A percentile compares a stretch with the other conserved stretches of the same genome.
phyloP scores from a whole-genome alignment of 2,888 invertebrate genomes.

The Mayetiola destructor region DNA sequence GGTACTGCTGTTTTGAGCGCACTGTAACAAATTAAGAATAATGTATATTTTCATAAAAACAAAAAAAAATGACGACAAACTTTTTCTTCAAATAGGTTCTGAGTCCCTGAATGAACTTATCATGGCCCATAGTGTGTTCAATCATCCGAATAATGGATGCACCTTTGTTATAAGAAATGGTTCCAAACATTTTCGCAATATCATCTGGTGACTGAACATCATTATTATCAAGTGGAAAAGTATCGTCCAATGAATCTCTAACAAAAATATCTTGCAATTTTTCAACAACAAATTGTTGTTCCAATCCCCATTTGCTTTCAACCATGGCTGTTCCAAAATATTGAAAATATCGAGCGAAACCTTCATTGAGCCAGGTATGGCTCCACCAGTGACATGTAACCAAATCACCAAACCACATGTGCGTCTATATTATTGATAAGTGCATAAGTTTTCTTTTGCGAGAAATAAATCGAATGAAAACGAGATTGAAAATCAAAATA shows the following conservation, averaged over 20 bases:
- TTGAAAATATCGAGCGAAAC: constrained; percentile 57
- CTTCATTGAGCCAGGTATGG: constrained; percentile 49
- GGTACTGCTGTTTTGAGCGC: constrained; percentile 36
- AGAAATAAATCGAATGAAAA: constrained; percentile 13
- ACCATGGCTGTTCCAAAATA: constrained; percentile 44
- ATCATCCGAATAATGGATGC: constrained; percentile 53
- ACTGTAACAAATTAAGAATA: constrained; percentile 22
- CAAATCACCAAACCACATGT: constrained; percentile 53
- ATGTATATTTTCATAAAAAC: not conserved
- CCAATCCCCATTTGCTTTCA: constrained; percentile 47
- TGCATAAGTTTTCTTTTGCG: too few relatives aligned
- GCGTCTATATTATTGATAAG: too few relatives aligned
- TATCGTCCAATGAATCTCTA: constrained; percentile 41
- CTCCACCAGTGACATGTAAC: constrained; percentile 41
- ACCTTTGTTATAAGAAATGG: constrained; percentile 54
- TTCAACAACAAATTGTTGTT: constrained; percentile 53
- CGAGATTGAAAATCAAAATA: not conserved
- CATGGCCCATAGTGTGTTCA: constrained; percentile 43
- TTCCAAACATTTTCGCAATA: constrained; percentile 47
- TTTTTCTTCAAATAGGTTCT: constrained; percentile 38
- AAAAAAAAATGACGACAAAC: constrained; percentile 29
- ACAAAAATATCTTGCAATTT: constrained; percentile 50
- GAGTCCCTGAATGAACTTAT: constrained; percentile 40
- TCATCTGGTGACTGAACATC: constrained; percentile 42
- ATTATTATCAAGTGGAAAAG: constrained; percentile 45